Evolutionary conservation across 2,797 vertebrate species (phyloP).

Genomic region (Psittacula echo): DNA sequence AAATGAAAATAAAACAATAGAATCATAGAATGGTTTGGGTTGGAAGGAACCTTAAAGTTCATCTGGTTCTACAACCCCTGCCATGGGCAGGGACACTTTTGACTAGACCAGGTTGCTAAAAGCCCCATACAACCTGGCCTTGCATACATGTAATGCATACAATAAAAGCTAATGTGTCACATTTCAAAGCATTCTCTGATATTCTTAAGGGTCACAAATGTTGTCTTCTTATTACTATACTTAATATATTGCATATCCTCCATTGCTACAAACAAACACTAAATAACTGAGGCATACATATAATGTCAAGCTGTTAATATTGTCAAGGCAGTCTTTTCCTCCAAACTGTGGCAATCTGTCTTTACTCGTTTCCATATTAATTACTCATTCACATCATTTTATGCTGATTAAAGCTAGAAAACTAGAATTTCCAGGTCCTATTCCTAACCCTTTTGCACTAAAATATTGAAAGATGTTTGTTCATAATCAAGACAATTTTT

Average conservation of each 20-base stretch:
- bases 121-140: background rate
- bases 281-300: background rate
- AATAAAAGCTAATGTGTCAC: background rate
- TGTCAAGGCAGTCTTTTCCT: slow-evolving; percentile 27
- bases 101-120: background rate
- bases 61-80: background rate
- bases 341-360: background rate
- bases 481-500: background rate
- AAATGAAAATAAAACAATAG: background rate
- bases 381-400: background rate
- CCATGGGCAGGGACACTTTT: background rate
- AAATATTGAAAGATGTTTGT: background rate
- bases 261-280: background rate
- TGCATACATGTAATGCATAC: background rate
- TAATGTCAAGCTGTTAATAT: background rate
- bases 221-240: background rate
- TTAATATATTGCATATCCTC: background rate
- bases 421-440: background rate
- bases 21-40: background rate
- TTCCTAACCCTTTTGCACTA: background rate
- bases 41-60: background rate
- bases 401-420: background rate
- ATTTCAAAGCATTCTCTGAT: background rate
- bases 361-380: slow-evolving; percentile 32
- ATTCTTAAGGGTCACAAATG: background rate